These are phyloP conservation scores for Drosophila prolongata DNA, from an alignment of 2,888 invertebrate genomes.

Conservation along the genomic window DNA sequence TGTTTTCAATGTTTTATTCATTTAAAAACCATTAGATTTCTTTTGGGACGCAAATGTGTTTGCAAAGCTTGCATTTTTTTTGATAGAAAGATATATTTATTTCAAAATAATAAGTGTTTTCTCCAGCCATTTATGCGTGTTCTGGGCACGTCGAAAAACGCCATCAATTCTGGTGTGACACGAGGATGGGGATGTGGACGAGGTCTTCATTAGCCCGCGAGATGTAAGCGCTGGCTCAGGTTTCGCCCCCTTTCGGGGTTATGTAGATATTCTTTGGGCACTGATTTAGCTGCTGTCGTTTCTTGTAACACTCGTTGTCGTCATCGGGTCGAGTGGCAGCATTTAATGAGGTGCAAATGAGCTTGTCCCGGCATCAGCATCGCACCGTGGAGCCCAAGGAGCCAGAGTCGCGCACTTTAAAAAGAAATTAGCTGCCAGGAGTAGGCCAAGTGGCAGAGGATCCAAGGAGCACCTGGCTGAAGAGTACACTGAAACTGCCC, in stretches of 20 bases:
- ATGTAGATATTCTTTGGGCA: conserved; percentile 38
- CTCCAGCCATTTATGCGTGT: neutral
- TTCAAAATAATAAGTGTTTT: neutral
- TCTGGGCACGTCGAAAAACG: neutral
- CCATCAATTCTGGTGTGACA: conserved; percentile 10
- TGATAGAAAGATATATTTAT: neutral
- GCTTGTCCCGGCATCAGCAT: conserved; percentile 68
- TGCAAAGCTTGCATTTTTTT: too few relatives aligned
- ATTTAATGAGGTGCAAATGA: conserved; percentile 82
- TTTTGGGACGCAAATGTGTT: too few relatives aligned
- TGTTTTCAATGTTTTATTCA: too few relatives aligned
- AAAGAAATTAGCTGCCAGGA: conserved; percentile 78
- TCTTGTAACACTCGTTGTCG: conserved; percentile 36
- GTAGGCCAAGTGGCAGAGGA: conserved; percentile 73
- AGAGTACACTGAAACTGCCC: conserved; percentile 2
- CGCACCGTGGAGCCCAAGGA: neutral
- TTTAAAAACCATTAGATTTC: too few relatives aligned
- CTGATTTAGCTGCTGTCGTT: conserved; percentile 37
- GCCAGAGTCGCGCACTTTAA: conserved; percentile 71
- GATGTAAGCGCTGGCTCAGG: conserved; percentile 22
- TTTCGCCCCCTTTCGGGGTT: neutral
- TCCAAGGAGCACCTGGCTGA: conserved; percentile 28
- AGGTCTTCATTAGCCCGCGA: conserved; percentile 30
- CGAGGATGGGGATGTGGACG: neutral
- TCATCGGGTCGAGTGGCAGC: conserved; percentile 76